phyloP scores from a whole-genome alignment of 2,797 vertebrate species.

The Trichosurus vulpecula region DNA sequence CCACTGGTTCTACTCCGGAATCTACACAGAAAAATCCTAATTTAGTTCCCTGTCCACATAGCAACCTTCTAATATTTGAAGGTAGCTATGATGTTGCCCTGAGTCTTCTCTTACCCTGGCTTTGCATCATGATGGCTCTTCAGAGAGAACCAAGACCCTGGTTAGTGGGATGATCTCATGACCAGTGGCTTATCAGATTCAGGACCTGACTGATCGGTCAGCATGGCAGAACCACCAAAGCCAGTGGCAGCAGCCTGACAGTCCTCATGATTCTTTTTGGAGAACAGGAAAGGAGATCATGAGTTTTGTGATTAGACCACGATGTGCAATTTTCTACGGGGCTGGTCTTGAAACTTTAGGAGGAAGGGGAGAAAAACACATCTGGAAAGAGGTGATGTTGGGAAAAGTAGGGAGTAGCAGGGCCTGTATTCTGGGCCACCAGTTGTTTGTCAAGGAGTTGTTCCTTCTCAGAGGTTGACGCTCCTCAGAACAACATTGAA shows the following conservation, averaged over 20 bases:
- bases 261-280: neutral
- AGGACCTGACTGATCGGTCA: no score
- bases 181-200: neutral
- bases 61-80: neutral
- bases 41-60: neutral
- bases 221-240: neutral
- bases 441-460: no score
- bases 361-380: neutral
- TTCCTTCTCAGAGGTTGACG: no score
- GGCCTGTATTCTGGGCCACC: no score
- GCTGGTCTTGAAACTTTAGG: neutral
- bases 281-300: neutral
- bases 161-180: neutral
- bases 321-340: neutral
- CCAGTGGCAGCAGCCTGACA: neutral
- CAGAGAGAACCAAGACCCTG: neutral
- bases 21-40: neutral
- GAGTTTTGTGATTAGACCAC: neutral
- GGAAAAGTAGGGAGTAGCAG: neutral
- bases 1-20: neutral
- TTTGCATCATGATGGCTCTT: neutral
- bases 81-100: neutral
- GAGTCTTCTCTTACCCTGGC: neutral
- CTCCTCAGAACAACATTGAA: no score
- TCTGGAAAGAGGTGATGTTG: fast-evolving